Evolutionary conservation across 2,797 vertebrate species (phyloP).

Genomic region (Masticophis lateralis): DNA sequence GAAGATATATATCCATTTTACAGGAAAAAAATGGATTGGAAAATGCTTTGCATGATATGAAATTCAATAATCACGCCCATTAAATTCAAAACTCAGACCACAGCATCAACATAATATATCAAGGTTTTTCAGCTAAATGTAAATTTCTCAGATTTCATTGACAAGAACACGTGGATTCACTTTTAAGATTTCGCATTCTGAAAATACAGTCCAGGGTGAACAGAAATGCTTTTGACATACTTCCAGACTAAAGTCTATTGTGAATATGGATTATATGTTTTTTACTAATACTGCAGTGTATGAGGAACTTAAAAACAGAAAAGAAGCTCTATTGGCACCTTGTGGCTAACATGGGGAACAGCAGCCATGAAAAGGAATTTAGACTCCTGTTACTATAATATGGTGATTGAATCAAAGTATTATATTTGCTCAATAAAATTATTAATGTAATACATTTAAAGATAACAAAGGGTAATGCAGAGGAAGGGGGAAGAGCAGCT

Average conservation of each 20-base stretch:
- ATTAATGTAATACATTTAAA: neutral
- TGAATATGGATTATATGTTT: rapidly evolving
- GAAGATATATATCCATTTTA: neutral
- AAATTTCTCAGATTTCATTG: neutral
- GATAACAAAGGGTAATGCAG: neutral
- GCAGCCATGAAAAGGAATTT: rapidly evolving
- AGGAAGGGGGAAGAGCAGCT: neutral
- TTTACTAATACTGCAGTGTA: rapidly evolving
- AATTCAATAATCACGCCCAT: neutral
- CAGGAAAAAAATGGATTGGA: neutral
- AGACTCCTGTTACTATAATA: neutral
- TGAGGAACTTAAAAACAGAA: neutral
- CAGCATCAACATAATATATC: neutral
- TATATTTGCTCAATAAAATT: neutral
- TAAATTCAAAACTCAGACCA: neutral
- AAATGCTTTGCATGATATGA: neutral
- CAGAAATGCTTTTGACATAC: neutral
- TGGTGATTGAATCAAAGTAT: neutral
- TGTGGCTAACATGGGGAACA: neutral
- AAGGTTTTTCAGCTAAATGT: neutral
- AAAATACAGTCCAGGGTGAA: neutral
- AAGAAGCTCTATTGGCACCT: constrained; percentile 40
- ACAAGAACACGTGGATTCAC: neutral
- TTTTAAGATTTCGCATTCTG: neutral
- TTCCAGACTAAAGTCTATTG: neutral